Evolutionary conservation across 2,113 vertebrate species (phyloP).

Genomic region (Istiophorus platypterus): DNA sequence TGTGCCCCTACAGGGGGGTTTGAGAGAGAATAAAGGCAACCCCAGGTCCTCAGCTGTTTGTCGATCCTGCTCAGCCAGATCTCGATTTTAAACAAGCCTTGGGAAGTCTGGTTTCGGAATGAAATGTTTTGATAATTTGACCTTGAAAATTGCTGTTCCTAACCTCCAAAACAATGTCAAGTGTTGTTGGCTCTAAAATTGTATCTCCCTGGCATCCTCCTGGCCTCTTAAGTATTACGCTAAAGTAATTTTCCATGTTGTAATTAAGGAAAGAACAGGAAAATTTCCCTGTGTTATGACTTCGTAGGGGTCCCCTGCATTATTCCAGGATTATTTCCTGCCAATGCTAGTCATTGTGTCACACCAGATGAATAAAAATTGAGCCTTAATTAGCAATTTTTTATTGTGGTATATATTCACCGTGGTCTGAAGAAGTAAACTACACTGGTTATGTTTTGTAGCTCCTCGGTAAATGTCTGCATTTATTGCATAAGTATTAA

Average conservation of each 20-base stretch:
- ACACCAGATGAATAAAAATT: not conserved
- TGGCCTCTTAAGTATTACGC: not conserved
- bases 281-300: not conserved
- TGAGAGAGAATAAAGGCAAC: not conserved
- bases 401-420: too few relatives aligned
- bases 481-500: too few relatives aligned
- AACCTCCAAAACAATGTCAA: not conserved
- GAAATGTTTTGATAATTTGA: not conserved
- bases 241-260: not conserved
- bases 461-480: too few relatives aligned
- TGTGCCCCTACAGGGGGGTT: not conserved
- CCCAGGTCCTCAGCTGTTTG: conserved; percentile 3
- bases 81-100: not conserved
- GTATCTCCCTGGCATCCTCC: not conserved
- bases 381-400: too few relatives aligned
- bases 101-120: not conserved
- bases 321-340: not conserved
- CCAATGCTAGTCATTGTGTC: not conserved
- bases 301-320: fast-evolving
- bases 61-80: not conserved
- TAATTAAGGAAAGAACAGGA: too few relatives aligned
- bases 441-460: too few relatives aligned
- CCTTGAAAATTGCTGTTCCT: not conserved
- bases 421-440: too few relatives aligned
- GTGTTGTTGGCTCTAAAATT: not conserved